Evolutionary conservation across 2,888 invertebrate species (phyloP), one percentile per base, ranked within the genome.

Genomic region (Himalopsyche tibetana): DNA sequence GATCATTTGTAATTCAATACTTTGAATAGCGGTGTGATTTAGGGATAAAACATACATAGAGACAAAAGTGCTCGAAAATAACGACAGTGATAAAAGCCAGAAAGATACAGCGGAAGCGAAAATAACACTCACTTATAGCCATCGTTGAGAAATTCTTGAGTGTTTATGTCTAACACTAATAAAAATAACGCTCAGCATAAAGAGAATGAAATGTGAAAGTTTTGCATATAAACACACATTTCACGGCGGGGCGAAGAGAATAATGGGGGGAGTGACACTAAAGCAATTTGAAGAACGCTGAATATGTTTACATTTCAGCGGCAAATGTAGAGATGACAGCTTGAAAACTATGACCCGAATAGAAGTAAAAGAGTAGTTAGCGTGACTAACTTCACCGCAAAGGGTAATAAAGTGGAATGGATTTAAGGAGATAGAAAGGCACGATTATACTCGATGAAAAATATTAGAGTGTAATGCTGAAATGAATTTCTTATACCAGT

Each of bases 271-370:
- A 80, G n/a, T 36, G 84, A 56, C 63, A 63, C 84, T 81, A 84
- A 81, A 84, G 81, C 84, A 84, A 84, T 84, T 84, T 84, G 84
- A 84, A 81, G 82, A 84, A 82, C 82, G 84, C 45, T 56, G 45
- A 84, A 81, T 84, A 84, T 84, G 84, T 74, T 36, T 36, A 81
- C 84, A 79, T 79, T 84, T 63, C 45, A 69, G 84, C 55, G 63
- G 82, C 81, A 84, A 81, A 81, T 81, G 81, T 63, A 36, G 51
- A 69, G 81, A 81, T 84, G 84, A 84, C 84, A 84, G 84, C 63
- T 63, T 63, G 84, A 74, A 74, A 74, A 74, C 74, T 74, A 74
- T 74, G 36, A 15, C 28, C 74, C 74, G 74, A 36, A 74, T 74
- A 36, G 74, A 63, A 63, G 28, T 8, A n/a, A 56, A 63, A 63